Conservation (phyloP, 1,140 invertebrate species). For the Meteorus sp. region DNA sequence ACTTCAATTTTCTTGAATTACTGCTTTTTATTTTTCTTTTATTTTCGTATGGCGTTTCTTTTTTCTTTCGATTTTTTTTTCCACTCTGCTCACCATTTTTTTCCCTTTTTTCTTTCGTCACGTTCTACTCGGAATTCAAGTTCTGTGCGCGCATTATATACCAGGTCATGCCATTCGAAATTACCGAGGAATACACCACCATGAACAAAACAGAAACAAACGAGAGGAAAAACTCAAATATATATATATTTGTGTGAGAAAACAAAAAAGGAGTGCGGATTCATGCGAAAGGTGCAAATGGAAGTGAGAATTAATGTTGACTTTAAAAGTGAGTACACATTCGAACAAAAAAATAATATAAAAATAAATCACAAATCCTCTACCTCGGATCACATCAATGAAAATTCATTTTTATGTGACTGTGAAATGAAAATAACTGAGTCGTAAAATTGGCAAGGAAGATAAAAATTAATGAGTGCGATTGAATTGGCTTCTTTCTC, state of each 20-base stretch:
- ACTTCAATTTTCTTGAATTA: background rate
- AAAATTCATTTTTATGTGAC: no score
- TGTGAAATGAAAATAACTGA: no score
- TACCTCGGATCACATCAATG: no score
- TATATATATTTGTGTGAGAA: no score
- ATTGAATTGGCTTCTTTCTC: no score
- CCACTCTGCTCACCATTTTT: no score
- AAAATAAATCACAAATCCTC: no score
- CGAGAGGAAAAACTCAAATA: background rate
- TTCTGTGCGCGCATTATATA: conserved; percentile 1
- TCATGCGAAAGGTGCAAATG: background rate
- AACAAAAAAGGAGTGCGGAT: background rate
- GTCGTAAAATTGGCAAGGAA: no score
- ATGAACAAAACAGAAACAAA: background rate
- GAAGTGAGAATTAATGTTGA: background rate
- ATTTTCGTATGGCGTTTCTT: background rate
- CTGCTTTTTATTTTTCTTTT: background rate
- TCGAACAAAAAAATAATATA: no score
- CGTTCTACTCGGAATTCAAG: conserved; percentile 4
- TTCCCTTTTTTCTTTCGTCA: conserved; percentile 5
- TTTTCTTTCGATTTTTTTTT: background rate
- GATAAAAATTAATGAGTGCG: no score
- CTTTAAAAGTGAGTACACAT: no score
- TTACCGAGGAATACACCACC: background rate
- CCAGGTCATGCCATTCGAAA: conserved; percentile 16